Base-by-base conservation (phyloP, 2,888 invertebrate genomes). In the Brachylomia viminalis region DNA sequence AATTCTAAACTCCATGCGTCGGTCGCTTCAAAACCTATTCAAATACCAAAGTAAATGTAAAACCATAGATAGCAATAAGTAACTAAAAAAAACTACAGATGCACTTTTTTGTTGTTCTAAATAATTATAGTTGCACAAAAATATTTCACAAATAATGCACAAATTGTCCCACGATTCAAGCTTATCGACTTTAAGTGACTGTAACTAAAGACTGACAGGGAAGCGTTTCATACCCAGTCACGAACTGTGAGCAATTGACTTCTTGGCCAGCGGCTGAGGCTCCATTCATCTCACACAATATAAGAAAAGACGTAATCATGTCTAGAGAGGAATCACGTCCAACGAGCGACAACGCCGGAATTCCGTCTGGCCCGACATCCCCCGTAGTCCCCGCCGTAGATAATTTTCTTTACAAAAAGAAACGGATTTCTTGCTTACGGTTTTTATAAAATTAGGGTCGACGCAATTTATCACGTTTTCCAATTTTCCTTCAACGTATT, bases 291-390 rank as follows among this genome's bases (percentile, higher is more conserved):
- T 91, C 91, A 80, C 90, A 95, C 95, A 95, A 94, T 95, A 93
- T 95, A 95, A 94, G 94, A 94, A 95, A 95, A 95, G 94, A 91
- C 92, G 95, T 94, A 95, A 96, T 94, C 93, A 93, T 94, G 94
- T 92, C 95, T 92, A 88, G 91, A 92, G 92, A 93, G 91, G 93
- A 95, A 95, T 95, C 95, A 95, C 95, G 95, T 95, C 90, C 93
- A 92, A 93, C 93, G 92, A 92, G 91, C 93, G 92, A 93, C 94
- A 94, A 92, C 93, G 92, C 95, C 95, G 95, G 95, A 96, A 95
- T 95, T 95, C 95, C 95, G 95, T 91, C 91, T 87, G 87, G 91
- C 91, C 91, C 92, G 90, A 86, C 93, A 89, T 90, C 90, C 90
- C 89, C 86, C 88, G 91, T 90, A 92, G 91, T 91, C 90, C 90